phyloP scores from a whole-genome alignment of 2,113 vertebrate genomes.

The Heloderma charlesbogerti region DNA sequence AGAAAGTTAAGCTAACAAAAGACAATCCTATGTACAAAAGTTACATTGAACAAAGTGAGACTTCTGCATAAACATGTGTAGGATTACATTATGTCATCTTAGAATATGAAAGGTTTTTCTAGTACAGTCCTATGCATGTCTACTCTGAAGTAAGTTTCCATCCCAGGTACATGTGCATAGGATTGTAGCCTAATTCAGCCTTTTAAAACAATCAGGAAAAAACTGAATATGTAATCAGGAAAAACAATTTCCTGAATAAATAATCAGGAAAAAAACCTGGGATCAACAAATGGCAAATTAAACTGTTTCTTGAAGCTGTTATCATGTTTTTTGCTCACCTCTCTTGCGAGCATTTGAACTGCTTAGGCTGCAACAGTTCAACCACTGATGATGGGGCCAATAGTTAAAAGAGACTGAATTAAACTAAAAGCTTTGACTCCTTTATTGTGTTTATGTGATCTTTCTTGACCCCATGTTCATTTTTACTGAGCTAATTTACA shows the following conservation, averaged over 20 bases:
- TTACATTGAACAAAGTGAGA: neutral
- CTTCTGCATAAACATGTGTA: neutral
- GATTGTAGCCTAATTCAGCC: neutral
- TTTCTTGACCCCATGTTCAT: slow-evolving; percentile 33
- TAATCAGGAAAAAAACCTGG: neutral
- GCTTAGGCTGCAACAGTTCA: slow-evolving; percentile 5
- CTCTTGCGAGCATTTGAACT: neutral
- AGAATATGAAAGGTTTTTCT: neutral
- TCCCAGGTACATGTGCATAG: neutral
- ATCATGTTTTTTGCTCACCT: neutral
- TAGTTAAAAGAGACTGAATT: slow-evolving; percentile 28
- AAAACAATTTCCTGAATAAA: neutral
- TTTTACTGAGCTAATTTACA: slow-evolving; percentile 51
- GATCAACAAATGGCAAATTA: neutral
- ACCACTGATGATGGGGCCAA: slow-evolving; percentile 30
- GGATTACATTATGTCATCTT: neutral
- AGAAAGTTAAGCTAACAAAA: neutral
- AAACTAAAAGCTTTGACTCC: slow-evolving; percentile 46
- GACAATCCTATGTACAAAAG: neutral
- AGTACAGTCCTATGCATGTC: neutral
- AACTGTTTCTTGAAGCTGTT: neutral
- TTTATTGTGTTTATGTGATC: slow-evolving; percentile 9
- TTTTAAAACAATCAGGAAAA: neutral
- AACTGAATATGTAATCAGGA: too few relatives aligned
- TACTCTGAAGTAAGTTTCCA: neutral